Base-by-base conservation (phyloP, 2,113 vertebrate genomes). In the Gopherus flavomarginatus region DNA sequence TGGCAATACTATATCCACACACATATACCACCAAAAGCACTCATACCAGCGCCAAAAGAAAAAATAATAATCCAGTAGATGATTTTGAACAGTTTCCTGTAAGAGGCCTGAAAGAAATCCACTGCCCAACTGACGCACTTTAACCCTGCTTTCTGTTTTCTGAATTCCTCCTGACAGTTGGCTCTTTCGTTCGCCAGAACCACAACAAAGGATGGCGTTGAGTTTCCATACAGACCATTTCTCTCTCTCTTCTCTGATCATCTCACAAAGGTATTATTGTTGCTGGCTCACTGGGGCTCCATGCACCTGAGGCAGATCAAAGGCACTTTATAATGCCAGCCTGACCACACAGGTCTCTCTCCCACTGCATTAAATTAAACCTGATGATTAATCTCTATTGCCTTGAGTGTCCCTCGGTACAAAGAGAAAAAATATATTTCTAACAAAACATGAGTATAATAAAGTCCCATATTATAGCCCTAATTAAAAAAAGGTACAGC, bases 261-360 rank as follows among this genome's bases (percentile, higher is more conserved):
- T 97, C 96, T 98, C 97, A 98, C 98, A 99, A 98, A 98, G 98
- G 97, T 98, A 98, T 97, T 96, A 98, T 98, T 98, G 98, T 98
- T 97, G 94, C 97, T 96, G 94, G 94, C 92, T 97, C 93, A 13
- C 95, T 92, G 88, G 94, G 97, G 96, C 92, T 96, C 92, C 42
- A 62, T 97, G 98, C 98, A 98, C 98, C 98, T 98, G 98, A 98
- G 97, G 87, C 92, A 98, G 97, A 98, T 98, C 97, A 98, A 98
- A 98, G 98, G 94, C 90, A 90, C 92, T 93, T 95, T 96, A 96
- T 86, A 84, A 97, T 98, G 96, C 98, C 98, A 93, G 97, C 93
- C 96, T 96, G 98, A 98, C 98, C 98, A 98, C 97, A 98, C 97
- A 97, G 96, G 98, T 98, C 98, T 98, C 94, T 93, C 97, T 97